Base-by-base conservation (phyloP, 2,888 invertebrate genomes). In the Xestia xanthographa region DNA sequence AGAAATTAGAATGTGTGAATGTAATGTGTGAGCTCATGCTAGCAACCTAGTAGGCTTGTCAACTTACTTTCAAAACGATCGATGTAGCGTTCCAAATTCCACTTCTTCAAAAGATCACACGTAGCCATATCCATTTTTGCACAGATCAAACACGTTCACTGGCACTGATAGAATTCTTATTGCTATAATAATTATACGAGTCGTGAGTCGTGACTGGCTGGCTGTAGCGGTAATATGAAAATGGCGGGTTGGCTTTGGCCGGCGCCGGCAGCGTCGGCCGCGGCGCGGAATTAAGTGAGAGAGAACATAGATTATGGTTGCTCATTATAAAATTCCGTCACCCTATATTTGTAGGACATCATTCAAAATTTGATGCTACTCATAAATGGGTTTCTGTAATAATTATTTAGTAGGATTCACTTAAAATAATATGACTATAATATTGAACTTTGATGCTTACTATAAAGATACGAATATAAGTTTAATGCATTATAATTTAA, bases 81-180 rank as follows among this genome's bases (percentile, higher is more conserved):
- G 50, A 50, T 50, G 50, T 50, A 50, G 50, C 50, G 50, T 50
- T 50, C 50, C 50, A 50, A 50, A 50, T 50, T 50, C 50, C 50
- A 50, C 22, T 50, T 50, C 50, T n/a, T n/a, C n/a, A 50, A 50
- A 50, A 50, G 50, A 50, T 50, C 22, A 50, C 50, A n/a, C 50
- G 50, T 50, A 50, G 50, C 50, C n/a, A 50, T 50, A 50, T 50
- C 50, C 50, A 50, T 50, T 50, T 50, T 50, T 50, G 50, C 50
- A 50, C 50, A n/a, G 50, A 50, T 50, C 22, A n/a, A 50, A n/a
- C 50, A 22, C 50, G 50, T 50, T 50, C 50, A 50, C 50, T 9
- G 9, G 45, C 45, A 45, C 45, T 45, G 45, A 45, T 45, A 45
- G 45, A 45, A 45, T 45, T 45, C 12, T 45, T 45, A 45, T 50